phyloP scores from a whole-genome alignment of 2,888 invertebrate species.

The Lycocerus yunnanus region DNA sequence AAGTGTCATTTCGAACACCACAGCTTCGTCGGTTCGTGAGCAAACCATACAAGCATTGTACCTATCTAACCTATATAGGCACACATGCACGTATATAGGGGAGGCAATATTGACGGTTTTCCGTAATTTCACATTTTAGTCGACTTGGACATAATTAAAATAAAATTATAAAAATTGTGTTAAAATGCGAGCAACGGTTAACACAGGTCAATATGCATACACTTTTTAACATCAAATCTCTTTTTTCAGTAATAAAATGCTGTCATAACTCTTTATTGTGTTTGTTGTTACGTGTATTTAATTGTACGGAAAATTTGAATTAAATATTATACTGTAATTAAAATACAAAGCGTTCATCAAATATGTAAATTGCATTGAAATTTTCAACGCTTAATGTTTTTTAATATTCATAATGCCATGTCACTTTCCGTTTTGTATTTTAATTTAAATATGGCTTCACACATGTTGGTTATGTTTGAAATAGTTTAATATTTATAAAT shows the following conservation, averaged over 20 bases:
- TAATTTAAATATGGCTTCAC: constrained; percentile 44
- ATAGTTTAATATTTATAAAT: constrained; percentile 30
- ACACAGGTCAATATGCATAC: constrained; percentile 28
- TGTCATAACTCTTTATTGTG: constrained; percentile 51
- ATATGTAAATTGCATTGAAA: constrained; percentile 57
- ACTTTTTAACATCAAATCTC: constrained; percentile 46
- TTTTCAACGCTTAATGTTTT: constrained; percentile 56
- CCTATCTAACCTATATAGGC: no score
- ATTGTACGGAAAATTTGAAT: constrained; percentile 58
- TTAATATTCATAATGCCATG: constrained; percentile 54
- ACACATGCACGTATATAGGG: no score
- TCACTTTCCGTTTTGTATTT: constrained; percentile 44
- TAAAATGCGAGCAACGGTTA: not conserved
- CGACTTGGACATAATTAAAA: not conserved
- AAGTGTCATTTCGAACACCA: constrained; percentile 1
- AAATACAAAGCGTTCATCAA: constrained; percentile 58
- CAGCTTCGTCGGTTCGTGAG: not conserved
- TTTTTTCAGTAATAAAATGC: constrained; percentile 49
- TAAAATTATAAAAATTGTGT: not conserved
- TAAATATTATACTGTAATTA: constrained; percentile 57
- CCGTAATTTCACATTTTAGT: not conserved
- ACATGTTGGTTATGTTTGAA: constrained; percentile 31
- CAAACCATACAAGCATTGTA: not conserved
- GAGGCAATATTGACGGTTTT: not conserved
- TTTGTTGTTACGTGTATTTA: constrained; percentile 53